Conservation (phyloP, 1,140 invertebrate species). For the Himalopsyche phryganea region DNA sequence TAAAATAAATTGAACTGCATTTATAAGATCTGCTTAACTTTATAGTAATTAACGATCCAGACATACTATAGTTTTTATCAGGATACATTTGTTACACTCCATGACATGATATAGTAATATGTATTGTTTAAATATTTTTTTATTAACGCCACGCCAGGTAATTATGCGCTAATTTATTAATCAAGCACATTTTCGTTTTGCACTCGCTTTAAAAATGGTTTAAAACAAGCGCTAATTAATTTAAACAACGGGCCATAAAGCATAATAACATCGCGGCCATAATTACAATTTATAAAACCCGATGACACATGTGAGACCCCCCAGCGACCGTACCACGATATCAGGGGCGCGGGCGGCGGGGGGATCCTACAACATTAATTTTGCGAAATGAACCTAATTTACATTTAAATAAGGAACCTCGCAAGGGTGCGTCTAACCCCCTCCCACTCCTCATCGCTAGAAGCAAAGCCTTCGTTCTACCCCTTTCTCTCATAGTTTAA, state of each 20-base stretch:
- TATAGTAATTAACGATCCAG: too few species aligned
- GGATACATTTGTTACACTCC: too few species aligned
- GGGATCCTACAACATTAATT: constrained; percentile 70
- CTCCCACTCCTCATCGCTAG: constrained; percentile 15
- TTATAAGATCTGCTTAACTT: too few species aligned
- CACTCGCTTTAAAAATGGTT: constrained; percentile 5
- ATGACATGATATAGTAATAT: too few species aligned
- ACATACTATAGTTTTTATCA: too few species aligned
- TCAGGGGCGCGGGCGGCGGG: constrained; percentile 30
- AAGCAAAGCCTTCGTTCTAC: too few species aligned
- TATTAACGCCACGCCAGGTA: too few species aligned
- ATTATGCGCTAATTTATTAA: background rate
- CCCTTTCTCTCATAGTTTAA: too few species aligned
- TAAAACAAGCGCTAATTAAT: constrained; percentile 6
- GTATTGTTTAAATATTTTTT: too few species aligned
- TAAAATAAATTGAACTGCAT: too few species aligned
- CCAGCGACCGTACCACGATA: constrained; percentile 19
- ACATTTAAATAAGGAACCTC: constrained; percentile 78
- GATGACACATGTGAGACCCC: constrained; percentile 12
- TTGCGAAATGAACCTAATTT: constrained; percentile 84
- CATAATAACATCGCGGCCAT: background rate
- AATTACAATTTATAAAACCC: constrained; percentile 6
- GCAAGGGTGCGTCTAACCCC: constrained; percentile 43
- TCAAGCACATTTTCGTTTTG: background rate
- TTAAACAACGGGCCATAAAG: background rate